Percentiles rank a stretch among this genome's conserved stretches.
Conservation (phyloP, 2,888 invertebrate genomes). For the Melinaea menophilus region DNA sequence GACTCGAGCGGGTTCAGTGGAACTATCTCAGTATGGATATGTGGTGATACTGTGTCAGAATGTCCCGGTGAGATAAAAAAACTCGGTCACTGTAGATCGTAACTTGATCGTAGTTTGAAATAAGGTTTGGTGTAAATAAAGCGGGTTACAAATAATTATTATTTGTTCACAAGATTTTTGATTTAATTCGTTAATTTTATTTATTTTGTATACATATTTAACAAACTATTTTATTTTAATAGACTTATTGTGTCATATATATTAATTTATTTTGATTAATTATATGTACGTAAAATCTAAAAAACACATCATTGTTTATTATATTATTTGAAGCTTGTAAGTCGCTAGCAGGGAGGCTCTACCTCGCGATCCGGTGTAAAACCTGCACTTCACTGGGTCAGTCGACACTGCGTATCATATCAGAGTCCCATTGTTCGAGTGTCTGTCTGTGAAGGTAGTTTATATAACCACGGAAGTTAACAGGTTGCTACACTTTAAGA, state of each 20-base stretch:
- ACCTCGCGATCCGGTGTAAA: constrained; percentile 37
- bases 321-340: neutral
- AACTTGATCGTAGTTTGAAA: constrained; percentile 19
- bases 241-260: no score
- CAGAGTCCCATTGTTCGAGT: constrained; percentile 33
- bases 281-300: no score
- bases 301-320: no score
- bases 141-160: neutral
- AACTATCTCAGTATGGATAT: constrained; percentile 19
- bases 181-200: no score
- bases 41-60: constrained; percentile 21
- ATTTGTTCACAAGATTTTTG: no score
- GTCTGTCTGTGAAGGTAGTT: neutral
- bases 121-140: constrained; percentile 14
- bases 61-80: constrained; percentile 25
- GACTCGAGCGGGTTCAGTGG: constrained; percentile 19
- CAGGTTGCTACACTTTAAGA: no score
- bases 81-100: constrained; percentile 25
- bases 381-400: constrained; percentile 64
- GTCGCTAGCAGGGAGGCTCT: constrained; percentile 38
- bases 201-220: no score
- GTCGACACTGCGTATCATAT: constrained; percentile 37
- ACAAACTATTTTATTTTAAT: no score
- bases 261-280: no score
- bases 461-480: no score